A percentile compares a stretch with the other conserved stretches of the same genome.
Evolutionary conservation across 2,888 invertebrate species (phyloP).

Genomic region (Melangyna quadrimaculata): DNA sequence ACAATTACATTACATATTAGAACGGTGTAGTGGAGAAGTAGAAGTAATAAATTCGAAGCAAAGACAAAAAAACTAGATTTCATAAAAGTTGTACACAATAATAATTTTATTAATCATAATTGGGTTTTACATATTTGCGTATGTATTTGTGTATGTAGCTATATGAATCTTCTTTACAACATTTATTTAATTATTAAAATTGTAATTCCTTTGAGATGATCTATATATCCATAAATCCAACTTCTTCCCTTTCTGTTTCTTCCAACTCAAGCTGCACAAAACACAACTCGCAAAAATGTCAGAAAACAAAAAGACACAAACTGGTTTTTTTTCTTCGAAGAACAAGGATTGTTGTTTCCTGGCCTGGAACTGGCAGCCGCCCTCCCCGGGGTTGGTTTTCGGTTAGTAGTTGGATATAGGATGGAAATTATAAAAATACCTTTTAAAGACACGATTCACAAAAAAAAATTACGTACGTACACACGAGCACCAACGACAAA

Average conservation of each 20-base stretch:
- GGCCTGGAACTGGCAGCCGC: no score
- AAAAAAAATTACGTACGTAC: background rate
- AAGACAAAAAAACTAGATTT: slow-evolving; percentile 30
- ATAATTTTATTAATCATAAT: slow-evolving; percentile 33
- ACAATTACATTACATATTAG: slow-evolving; percentile 28
- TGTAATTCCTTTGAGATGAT: slow-evolving; percentile 22
- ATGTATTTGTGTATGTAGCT: background rate
- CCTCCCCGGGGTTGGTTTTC: slow-evolving; percentile 1
- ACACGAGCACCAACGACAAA: slow-evolving; percentile 22
- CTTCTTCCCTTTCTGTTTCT: background rate
- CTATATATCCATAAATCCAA: background rate
- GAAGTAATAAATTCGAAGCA: slow-evolving; percentile 4
- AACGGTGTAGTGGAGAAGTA: slow-evolving; percentile 4
- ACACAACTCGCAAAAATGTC: slow-evolving; percentile 16
- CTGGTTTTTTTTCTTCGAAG: slow-evolving; percentile 11
- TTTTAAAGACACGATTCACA: slow-evolving; percentile 23
- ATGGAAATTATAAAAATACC: slow-evolving; percentile 22
- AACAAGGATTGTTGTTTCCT: slow-evolving; percentile 35
- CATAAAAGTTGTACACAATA: slow-evolving; percentile 18
- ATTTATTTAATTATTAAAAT: slow-evolving; percentile 8
- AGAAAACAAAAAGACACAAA: slow-evolving; percentile 16
- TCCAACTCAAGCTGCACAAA: slow-evolving; percentile 1
- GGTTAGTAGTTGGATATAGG: background rate
- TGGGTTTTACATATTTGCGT: background rate
- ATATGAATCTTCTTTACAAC: background rate